Base-by-base conservation (phyloP, 2,888 invertebrate genomes). In the Cloeon dipterum region DNA sequence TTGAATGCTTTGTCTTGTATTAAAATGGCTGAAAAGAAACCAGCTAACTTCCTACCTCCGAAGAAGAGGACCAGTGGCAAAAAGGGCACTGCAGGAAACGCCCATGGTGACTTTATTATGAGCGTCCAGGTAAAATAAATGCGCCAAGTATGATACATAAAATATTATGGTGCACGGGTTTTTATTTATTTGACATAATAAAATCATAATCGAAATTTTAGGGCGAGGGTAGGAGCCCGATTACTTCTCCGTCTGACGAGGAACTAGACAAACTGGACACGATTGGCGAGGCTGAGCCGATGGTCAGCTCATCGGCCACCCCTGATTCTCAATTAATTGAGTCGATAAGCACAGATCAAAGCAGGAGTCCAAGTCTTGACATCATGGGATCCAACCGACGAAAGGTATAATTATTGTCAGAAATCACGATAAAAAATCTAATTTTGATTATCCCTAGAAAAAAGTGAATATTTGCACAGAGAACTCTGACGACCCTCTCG, bases 41-140 rank as follows among this genome's bases (percentile, higher is more conserved):
- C 25, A 10, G 8, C 25, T n/a, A 23, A 23, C 25, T 66, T 70
- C 47, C 65, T 69, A 49, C 57, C 68, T 44, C 68, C 70, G 55
- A 50, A 58, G 35, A 69, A 57, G 63, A 66, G 58, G 52, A 67
- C 50, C 47, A 29, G 13, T 7, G 67, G 65, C 42, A 66, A 66
- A 52, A 58, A 63, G 47, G 57, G 55, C 45, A 29, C 29, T 14
- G 63, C 59, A 44, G 48, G 57, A 20, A 57, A 58, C 41, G 62
- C 64, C 47, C 66, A 69, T 57, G 68, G 68, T 37, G 70, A 70
- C 47, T 70, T 68, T 47, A 68, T 70, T 40, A 68, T 69, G 43
- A 61, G 62, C 42, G 63, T 68, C 32, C 68, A 69, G 60, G 68
- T 68, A 46, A 48, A 42, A 34, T n/a, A n/a, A n/a, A n/a, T n/a